Evolutionary conservation across 2,797 vertebrate species (phyloP).

Genomic region (Buphagus erythrorhynchus): DNA sequence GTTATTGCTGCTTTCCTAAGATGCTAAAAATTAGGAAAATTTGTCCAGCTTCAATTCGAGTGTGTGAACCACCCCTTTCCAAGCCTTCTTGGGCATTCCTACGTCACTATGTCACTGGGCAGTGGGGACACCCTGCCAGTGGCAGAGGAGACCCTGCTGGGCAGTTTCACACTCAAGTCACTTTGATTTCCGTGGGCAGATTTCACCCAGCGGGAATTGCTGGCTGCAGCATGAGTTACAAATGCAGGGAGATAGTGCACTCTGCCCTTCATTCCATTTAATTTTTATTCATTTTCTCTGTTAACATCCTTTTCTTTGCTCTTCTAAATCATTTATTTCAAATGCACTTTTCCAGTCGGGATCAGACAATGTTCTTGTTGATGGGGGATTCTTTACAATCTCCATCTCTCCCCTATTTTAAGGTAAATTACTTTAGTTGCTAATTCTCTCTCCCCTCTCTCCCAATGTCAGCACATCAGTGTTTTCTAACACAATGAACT

Average conservation of each 20-base stretch:
- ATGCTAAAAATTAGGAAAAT: neutral
- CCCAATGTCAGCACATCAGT: neutral
- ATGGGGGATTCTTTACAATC: neutral
- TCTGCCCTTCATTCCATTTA: neutral
- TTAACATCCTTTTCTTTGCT: neutral
- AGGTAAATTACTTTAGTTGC: neutral
- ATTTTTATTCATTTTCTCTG: neutral
- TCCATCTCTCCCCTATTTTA: neutral
- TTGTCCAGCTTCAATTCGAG: neutral
- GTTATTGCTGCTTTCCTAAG: neutral
- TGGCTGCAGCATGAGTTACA: neutral
- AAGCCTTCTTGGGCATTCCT: neutral
- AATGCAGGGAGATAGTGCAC: neutral
- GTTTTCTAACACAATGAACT: neutral
- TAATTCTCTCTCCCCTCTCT: neutral
- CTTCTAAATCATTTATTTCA: neutral
- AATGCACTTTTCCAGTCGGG: accelerated
- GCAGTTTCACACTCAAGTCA: slow-evolving; percentile 58
- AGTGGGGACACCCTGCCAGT: neutral
- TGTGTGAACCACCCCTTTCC: neutral
- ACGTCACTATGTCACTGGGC: neutral
- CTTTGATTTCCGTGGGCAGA: slow-evolving; percentile 25
- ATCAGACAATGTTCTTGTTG: neutral
- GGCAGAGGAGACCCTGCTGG: neutral
- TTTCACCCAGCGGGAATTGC: slow-evolving; percentile 41